Evolutionary conservation across 2,888 invertebrate genomes (phyloP).

Genomic region (Lepas anatifera): DNA sequence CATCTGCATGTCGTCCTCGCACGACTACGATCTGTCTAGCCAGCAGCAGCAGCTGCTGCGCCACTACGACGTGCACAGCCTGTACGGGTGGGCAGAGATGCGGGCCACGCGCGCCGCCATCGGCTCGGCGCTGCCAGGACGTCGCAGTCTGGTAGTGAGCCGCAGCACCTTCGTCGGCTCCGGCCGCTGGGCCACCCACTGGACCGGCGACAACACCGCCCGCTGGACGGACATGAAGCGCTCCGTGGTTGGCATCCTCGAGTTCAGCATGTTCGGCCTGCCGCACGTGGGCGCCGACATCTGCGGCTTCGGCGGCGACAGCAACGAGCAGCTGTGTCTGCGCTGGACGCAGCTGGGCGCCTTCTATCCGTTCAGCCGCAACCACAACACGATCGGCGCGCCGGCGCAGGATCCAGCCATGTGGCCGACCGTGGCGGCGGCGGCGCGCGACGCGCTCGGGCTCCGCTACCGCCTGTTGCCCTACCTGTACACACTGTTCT

Average conservation of each 20-base stretch:
- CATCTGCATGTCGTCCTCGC: slow-evolving; percentile 21
- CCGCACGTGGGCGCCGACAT: slow-evolving; percentile 63
- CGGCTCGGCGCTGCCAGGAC: slow-evolving; percentile 16
- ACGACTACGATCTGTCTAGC: slow-evolving; percentile 28
- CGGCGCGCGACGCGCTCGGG: slow-evolving; percentile 25
- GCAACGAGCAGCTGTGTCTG: slow-evolving; percentile 36
- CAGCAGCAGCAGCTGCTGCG: background rate
- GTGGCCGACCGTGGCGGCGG: slow-evolving; percentile 24
- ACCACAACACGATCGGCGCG: slow-evolving; percentile 21
- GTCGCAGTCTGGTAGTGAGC: slow-evolving; percentile 21
- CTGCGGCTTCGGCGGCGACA: slow-evolving; percentile 37
- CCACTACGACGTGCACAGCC: slow-evolving; percentile 31
- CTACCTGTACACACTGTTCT: slow-evolving; percentile 38
- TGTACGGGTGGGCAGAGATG: slow-evolving; percentile 29
- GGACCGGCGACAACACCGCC: slow-evolving; percentile 55
- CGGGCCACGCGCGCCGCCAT: slow-evolving; percentile 24
- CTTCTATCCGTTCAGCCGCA: slow-evolving; percentile 34
- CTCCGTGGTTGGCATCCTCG: slow-evolving; percentile 41
- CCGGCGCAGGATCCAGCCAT: slow-evolving; percentile 21
- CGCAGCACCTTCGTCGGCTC: slow-evolving; percentile 26
- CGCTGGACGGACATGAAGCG: slow-evolving; percentile 19
- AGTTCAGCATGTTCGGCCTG: slow-evolving; percentile 62
- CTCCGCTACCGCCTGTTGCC: slow-evolving; percentile 37
- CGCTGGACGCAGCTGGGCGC: slow-evolving; percentile 39
- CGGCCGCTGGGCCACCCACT: slow-evolving; percentile 55